Evolutionary conservation across 2,797 vertebrate species (phyloP), one percentile per base, ranked within the genome.

Genomic region (Chiroxiphia lanceolata): DNA sequence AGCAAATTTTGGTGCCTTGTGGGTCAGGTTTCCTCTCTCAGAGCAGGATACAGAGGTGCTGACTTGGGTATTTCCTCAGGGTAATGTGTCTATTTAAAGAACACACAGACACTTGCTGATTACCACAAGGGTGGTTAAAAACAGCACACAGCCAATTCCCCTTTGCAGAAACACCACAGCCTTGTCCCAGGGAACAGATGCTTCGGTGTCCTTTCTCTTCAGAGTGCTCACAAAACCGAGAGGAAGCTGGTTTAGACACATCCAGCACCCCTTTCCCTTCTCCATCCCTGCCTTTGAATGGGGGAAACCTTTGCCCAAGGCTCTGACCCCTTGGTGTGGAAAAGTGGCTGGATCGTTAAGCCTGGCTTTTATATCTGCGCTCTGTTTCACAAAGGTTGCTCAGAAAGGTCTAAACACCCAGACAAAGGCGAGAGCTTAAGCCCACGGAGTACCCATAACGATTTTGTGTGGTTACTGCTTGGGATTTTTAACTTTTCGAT

Each of bases 31-130:
- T 94, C 95, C 94, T 94, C 80, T 91, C 74, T 64, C 50, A 76
- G 45, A 92, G 95, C 96, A 97, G 96, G 96, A 96, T 96, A 87
- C 92, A 92, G 94, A 95, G 94, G 94, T 94, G 95, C 95, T 96
- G 95, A 96, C 87, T 96, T 89, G 88, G 74, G 63, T 95, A 57
- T 96, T 96, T 96, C 86, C 85, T 95, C 67, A 87, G 80, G 85
- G 87, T 90, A 85, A 88, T 33, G 34, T 53, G 38, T 88, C 95
- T 97, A 90, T 96, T 96, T 95, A 89, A 90, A 94, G 95, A 88
- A 82, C n/a, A 15, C 17, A 72, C 59, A 67, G 92, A 79, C 93
- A 84, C 93, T 91, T 68, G 87, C 96, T 60, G 92, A 64, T 92
- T 50, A 53, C 88, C 59, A 56, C 87, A 82, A n/a, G 82, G 36